Conservation (phyloP, 2,797 vertebrate species). For the Meriones psammophilus region DNA sequence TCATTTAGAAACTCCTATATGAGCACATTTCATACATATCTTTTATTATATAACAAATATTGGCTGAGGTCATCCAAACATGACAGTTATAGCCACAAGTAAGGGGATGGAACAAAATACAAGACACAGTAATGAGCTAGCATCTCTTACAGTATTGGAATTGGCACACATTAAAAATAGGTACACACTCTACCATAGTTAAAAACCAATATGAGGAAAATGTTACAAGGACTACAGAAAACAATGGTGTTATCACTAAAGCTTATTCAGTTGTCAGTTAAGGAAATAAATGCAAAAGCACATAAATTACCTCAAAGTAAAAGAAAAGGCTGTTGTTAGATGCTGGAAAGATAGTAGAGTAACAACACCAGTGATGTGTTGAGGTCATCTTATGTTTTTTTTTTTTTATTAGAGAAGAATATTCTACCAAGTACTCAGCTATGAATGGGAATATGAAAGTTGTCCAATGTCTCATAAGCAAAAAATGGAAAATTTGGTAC, state of each 20-base stretch:
- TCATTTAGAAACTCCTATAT: conserved; percentile 9
- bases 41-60: background rate
- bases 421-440: background rate
- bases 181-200: background rate
- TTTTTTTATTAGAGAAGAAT: background rate
- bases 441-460: background rate
- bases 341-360: background rate
- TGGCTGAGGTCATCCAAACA: background rate
- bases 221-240: background rate
- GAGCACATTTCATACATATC: background rate
- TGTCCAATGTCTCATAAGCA: conserved; percentile 32
- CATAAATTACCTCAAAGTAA: background rate
- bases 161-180: background rate
- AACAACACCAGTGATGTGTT: background rate
- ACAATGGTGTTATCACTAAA: background rate
- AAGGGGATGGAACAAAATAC: background rate
- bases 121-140: background rate
- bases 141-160: background rate
- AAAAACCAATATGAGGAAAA: background rate
- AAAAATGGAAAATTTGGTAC: background rate
- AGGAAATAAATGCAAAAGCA: background rate
- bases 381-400: background rate
- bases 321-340: background rate
- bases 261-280: background rate
- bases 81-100: background rate